Evolutionary conservation across 2,888 invertebrate species (phyloP).

Genomic region (Agonopterix subpropinquella): DNA sequence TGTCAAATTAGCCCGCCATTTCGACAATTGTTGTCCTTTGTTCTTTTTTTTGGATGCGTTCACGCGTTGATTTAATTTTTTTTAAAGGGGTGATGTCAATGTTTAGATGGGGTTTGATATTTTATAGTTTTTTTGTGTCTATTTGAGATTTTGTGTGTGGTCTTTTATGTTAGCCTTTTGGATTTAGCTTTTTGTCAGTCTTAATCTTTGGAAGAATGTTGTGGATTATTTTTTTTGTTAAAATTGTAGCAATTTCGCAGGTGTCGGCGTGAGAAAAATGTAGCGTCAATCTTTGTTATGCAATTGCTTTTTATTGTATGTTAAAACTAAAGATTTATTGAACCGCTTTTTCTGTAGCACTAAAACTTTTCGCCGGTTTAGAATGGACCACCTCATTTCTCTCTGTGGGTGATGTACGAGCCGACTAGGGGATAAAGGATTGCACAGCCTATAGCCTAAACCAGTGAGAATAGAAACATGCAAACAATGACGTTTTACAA

Average conservation of each 20-base stretch:
- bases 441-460: too few species aligned
- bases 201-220: slow-evolving; percentile 38
- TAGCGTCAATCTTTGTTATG: background rate
- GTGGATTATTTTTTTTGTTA: slow-evolving; percentile 9
- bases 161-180: slow-evolving; percentile 34
- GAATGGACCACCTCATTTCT: too few species aligned
- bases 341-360: too few species aligned
- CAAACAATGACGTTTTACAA: too few species aligned
- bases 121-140: slow-evolving; percentile 21
- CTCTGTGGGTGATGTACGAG: too few species aligned
- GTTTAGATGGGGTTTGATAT: slow-evolving; percentile 27
- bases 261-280: slow-evolving; percentile 31
- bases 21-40: slow-evolving; percentile 48
- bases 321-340: too few species aligned
- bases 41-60: slow-evolving; percentile 53
- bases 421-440: too few species aligned
- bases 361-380: too few species aligned
- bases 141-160: slow-evolving; percentile 39
- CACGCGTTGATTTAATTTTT: slow-evolving; percentile 51
- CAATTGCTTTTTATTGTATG: too few species aligned
- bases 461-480: too few species aligned
- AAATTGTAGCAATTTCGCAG: slow-evolving; percentile 20
- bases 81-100: slow-evolving; percentile 46
- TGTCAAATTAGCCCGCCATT: slow-evolving; percentile 70
- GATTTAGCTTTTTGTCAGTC: slow-evolving; percentile 23